Conservation (phyloP, 2,888 invertebrate genomes). For the Drosophila nr. fundita region DNA sequence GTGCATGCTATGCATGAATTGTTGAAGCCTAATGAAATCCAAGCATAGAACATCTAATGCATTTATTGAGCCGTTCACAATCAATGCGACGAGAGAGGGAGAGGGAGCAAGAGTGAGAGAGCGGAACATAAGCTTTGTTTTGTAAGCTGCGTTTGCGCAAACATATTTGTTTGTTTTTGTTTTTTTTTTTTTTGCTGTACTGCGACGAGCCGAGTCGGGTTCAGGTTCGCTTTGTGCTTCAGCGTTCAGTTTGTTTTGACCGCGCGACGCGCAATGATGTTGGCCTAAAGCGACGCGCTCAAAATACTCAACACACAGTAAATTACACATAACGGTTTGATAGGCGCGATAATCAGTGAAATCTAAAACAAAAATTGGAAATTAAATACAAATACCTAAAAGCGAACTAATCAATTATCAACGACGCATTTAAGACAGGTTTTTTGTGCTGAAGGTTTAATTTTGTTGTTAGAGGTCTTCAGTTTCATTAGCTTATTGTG, state of each 20-base stretch:
- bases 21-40: background rate
- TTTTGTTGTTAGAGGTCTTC: conserved; percentile 17
- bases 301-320: conserved; percentile 8
- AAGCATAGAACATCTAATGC: conserved; percentile 1
- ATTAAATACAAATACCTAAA: background rate
- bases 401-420: background rate
- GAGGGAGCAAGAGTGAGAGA: background rate
- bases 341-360: conserved; percentile 10
- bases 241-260: conserved; percentile 67
- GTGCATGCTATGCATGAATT: background rate
- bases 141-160: conserved; percentile 50
- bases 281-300: conserved; percentile 47
- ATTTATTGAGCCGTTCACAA: conserved; percentile 2
- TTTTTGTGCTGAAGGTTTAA: conserved; percentile 1
- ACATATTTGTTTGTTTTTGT: conserved; percentile 30
- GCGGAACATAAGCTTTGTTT: conserved; percentile 23
- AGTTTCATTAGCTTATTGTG: conserved; percentile 18
- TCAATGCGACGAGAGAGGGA: conserved; percentile 3
- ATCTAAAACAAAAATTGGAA: background rate
- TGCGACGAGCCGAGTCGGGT: conserved; percentile 30
- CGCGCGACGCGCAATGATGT: conserved; percentile 58
- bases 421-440: background rate
- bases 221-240: conserved; percentile 35
- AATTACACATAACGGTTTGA: conserved; percentile 6
- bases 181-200: conserved; percentile 15